Percentiles rank a stretch among this genome's conserved stretches.
Conservation (phyloP, 2,888 invertebrate species). For the Netelia melanura region DNA sequence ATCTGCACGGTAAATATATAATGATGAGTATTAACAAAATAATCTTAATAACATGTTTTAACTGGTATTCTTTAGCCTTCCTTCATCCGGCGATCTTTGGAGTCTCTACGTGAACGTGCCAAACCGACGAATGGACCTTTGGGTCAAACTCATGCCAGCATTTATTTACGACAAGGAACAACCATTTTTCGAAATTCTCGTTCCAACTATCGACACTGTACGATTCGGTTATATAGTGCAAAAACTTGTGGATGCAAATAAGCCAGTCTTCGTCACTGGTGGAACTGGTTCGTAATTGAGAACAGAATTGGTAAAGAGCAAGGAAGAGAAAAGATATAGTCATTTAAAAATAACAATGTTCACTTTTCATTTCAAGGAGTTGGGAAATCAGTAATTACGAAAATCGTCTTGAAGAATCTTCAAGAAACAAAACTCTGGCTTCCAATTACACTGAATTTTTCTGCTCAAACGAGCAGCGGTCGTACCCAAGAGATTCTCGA, state of each 20-base stretch:
- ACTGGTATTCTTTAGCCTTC: slow-evolving; percentile 86
- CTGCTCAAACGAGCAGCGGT: slow-evolving; percentile 95
- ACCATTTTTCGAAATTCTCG: slow-evolving; percentile 95
- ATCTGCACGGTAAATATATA: slow-evolving; percentile 87
- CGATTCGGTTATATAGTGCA: slow-evolving; percentile 93
- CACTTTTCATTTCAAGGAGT: slow-evolving; percentile 87
- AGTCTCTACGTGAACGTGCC: slow-evolving; percentile 91
- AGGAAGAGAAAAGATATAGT: not conserved
- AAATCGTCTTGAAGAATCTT: slow-evolving; percentile 90
- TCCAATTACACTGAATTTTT: slow-evolving; percentile 94
- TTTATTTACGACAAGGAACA: slow-evolving; percentile 90
- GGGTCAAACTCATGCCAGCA: slow-evolving; percentile 92
- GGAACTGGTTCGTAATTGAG: slow-evolving; percentile 88
- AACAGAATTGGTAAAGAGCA: not conserved
- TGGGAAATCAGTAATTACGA: slow-evolving; percentile 95
- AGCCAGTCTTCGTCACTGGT: slow-evolving; percentile 96
- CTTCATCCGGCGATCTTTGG: slow-evolving; percentile 90
- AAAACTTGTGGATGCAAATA: slow-evolving; percentile 89
- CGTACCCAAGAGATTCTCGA: slow-evolving; percentile 95
- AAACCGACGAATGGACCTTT: slow-evolving; percentile 89
- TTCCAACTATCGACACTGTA: slow-evolving; percentile 96
- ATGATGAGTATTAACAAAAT: slow-evolving; percentile 61
- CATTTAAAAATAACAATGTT: too few species aligned
- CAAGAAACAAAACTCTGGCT: slow-evolving; percentile 88
- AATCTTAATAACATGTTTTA: slow-evolving; percentile 2